These are phyloP conservation scores for Drosophila greeni DNA, from an alignment of 2,888 invertebrate species.

Conservation along the genomic window DNA sequence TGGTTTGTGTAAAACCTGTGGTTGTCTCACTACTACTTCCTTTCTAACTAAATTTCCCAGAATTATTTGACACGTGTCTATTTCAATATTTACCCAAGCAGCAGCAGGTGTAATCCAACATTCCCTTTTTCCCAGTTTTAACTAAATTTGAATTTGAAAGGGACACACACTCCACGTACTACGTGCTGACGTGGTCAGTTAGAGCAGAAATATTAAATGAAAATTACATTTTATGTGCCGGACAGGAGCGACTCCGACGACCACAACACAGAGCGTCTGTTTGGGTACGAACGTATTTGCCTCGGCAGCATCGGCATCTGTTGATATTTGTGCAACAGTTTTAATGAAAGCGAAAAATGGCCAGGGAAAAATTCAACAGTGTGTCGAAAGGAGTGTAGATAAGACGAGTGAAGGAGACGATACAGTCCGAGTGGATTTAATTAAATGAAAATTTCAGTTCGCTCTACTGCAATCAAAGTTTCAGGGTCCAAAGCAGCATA, in stretches of 20 bases:
- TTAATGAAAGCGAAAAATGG: constrained; percentile 47
- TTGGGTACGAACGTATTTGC: neutral
- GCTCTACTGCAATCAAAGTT: constrained; percentile 12
- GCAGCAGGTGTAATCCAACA: neutral
- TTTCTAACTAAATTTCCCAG: neutral
- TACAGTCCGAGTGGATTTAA: constrained; percentile 45
- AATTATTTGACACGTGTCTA: constrained; percentile 43
- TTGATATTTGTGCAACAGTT: constrained; percentile 34
- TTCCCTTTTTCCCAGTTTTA: constrained; percentile 6
- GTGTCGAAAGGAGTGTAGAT: constrained; percentile 4
- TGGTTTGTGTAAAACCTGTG: neutral
- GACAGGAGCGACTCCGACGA: constrained; percentile 7
- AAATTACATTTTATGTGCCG: constrained; percentile 34
- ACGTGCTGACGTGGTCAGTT: constrained; percentile 35
- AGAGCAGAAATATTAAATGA: constrained; percentile 38
- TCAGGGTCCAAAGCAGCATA: constrained; percentile 1
- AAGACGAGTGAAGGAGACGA: neutral
- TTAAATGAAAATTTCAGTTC: constrained; percentile 54
- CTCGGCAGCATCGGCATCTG: constrained; percentile 9
- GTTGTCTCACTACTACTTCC: neutral
- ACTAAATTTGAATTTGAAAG: constrained; percentile 18
- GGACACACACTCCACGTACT: constrained; percentile 5
- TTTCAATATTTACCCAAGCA: constrained; percentile 34
- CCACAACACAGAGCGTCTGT: constrained; percentile 7
- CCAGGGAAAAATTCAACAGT: constrained; percentile 7